Evolutionary conservation across 37 sponge, comb jelly and placozoan genomes (phyloP).

Genomic region (Chondrilla cf. caribensis): DNA sequence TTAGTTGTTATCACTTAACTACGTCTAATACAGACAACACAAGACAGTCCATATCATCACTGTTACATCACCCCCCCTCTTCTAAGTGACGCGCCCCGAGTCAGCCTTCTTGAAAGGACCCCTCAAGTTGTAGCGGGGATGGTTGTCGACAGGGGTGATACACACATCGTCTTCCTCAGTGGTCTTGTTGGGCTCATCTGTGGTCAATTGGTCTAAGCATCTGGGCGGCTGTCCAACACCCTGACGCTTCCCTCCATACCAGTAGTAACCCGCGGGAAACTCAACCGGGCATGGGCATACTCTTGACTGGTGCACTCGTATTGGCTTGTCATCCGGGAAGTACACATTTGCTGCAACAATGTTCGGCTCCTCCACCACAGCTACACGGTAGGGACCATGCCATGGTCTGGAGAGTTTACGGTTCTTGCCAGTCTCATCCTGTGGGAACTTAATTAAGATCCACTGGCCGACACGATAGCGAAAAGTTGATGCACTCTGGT

Average conservation of each 20-base stretch:
- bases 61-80: constrained; percentile 7
- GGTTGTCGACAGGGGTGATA: too few species aligned
- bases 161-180: background rate
- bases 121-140: background rate
- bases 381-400: constrained; percentile 51
- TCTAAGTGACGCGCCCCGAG: background rate
- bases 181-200: background rate
- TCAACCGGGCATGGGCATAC: constrained; percentile 28
- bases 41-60: background rate
- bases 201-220: background rate
- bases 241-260: constrained; percentile 31
- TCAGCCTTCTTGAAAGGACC: background rate
- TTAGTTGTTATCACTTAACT: background rate
- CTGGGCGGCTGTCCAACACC: constrained; percentile 6
- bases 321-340: constrained; percentile 28
- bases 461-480: constrained; percentile 21
- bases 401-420: constrained; percentile 35
- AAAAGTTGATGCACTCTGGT: background rate
- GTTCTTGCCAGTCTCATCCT: constrained; percentile 25
- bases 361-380: constrained; percentile 10
- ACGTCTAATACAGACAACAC: background rate
- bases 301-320: constrained; percentile 43
- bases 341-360: constrained; percentile 42
- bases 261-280: constrained; percentile 51
- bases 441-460: constrained; percentile 41